Base-by-base conservation (phyloP, 1,140 invertebrate species). In the Lethocerus indicus region DNA sequence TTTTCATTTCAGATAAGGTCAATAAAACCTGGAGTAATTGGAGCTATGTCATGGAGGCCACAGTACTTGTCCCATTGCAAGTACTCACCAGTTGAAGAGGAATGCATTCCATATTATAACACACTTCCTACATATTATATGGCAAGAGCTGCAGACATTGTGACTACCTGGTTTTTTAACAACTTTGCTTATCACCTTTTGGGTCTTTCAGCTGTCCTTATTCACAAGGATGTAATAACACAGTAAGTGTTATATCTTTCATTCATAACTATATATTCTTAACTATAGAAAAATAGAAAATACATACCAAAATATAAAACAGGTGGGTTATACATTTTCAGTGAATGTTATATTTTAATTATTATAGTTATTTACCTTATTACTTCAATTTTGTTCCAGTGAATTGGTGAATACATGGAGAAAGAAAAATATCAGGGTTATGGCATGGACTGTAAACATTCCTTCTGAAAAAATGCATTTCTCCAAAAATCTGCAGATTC, bases 221-320 rank as follows among this genome's bases (percentile, higher is more conserved):
- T 82, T 24, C 76, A 83, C 60, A 82, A 82, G 63, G 79, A 83
- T 57, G 66, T 67, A 12, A 62, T 81, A 21, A 75, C 71, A 60
- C 67, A 64, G 79, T 81, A 64, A 71, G 74, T 61, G 24, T 46
- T 18, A 2, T 16, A 28, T 39, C 6, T 2, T 14, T 29, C 20
- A 47, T 21, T 16, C 2, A 24, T n/a, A n/a, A n/a, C n/a, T n/a
- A n/a, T n/a, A n/a, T n/a, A n/a, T n/a, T n/a, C n/a, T n/a, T n/a
- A n/a, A n/a, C n/a, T n/a, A n/a, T n/a, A n/a, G n/a, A n/a, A n/a
- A n/a, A n/a, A n/a, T n/a, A n/a, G n/a, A n/a, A 3, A 9, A 21
- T 51, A 14, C 14, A 16, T 23, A 35, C 12, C 35, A 21, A 29
- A 50, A 21, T 32, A 9, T 9, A 32, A 32, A 9, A n/a, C 29